Base-by-base conservation (phyloP, 2,888 invertebrate species). In the Dolichopus griseipennis region DNA sequence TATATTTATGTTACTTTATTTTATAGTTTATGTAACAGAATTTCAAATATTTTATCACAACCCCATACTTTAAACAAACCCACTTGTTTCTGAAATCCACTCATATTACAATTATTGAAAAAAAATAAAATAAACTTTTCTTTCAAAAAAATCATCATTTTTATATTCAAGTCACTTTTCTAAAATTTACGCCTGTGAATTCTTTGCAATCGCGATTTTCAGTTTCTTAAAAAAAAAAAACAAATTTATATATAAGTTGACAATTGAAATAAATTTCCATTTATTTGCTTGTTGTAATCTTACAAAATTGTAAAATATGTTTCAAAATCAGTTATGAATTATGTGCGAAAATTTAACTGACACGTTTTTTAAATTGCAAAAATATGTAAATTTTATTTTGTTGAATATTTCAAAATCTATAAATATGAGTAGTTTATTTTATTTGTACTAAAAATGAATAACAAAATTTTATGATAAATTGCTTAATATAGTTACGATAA, bases 1-100 rank as follows among this genome's bases (percentile, higher is more conserved):
- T 78, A 78, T 78, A 81, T 80, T 79, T 80, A 80, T 81, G 79
- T 78, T 71, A 68, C 68, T 70, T 71, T 64, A 68, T 64, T 68
- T 52, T 20, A 20, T 62, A 52, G 52, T 52, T 52, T 52, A 52
- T 52, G 4, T 12, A 37, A 37, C 2, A 37, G 12, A 37, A 37
- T 27, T 27, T 27, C 27, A 4, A 27, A 27, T n/a, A 27, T 27
- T 27, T 27, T 27, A 27, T 5, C 5, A 27, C 27, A 27, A 27
- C 27, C 27, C 27, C 27, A 27, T n/a, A n/a, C 27, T 27, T 27
- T 27, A 4, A 27, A 4, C 27, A 27, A 27, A 27, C n/a, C n/a
- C n/a, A 27, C 5, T 27, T 27, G 27, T 27, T 27, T 27, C 27
- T 4, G n/a, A 27, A 4, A 27, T 4, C 27, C 27, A 27, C 27